Percentiles rank a stretch among this genome's conserved stretches.
phyloP scores from a whole-genome alignment of 2,797 vertebrate species.

The Ispidina lecontei region DNA sequence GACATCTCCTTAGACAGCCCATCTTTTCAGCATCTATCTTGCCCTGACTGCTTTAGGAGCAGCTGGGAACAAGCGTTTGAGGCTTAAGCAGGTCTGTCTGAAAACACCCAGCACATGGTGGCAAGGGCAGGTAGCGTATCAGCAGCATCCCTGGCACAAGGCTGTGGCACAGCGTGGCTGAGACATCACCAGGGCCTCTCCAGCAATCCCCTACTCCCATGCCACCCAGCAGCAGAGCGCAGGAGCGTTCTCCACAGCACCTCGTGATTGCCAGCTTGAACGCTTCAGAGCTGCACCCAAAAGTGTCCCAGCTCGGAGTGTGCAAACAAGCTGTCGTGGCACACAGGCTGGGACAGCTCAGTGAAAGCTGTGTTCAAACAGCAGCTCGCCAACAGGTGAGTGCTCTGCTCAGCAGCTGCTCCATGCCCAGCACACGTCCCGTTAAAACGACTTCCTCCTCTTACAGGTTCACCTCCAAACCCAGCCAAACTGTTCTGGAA shows the following conservation, averaged over 20 bases:
- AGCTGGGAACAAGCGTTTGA: accelerated
- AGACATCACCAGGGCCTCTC: no score
- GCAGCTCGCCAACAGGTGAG: neutral
- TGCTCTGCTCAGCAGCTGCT: neutral
- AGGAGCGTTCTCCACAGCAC: no score
- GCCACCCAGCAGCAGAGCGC: no score
- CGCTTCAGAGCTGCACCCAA: neutral
- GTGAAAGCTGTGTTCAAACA: neutral
- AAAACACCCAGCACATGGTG: neutral
- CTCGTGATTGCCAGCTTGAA: neutral
- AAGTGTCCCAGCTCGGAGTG: neutral
- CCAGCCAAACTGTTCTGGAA: neutral
- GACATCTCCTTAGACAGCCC: neutral
- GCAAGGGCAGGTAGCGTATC: neutral
- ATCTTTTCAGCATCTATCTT: accelerated
- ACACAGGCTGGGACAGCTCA: neutral
- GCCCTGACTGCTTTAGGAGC: neutral
- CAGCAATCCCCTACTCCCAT: no score
- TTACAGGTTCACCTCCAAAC: neutral
- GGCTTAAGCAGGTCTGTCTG: neutral
- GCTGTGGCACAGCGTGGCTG: accelerated
- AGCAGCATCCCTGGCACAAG: neutral
- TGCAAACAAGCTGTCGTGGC: neutral
- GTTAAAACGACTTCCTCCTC: neutral
- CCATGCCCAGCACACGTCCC: neutral